phyloP scores from a whole-genome alignment of 2,113 vertebrate genomes.

The Lampris megalopsis region DNA sequence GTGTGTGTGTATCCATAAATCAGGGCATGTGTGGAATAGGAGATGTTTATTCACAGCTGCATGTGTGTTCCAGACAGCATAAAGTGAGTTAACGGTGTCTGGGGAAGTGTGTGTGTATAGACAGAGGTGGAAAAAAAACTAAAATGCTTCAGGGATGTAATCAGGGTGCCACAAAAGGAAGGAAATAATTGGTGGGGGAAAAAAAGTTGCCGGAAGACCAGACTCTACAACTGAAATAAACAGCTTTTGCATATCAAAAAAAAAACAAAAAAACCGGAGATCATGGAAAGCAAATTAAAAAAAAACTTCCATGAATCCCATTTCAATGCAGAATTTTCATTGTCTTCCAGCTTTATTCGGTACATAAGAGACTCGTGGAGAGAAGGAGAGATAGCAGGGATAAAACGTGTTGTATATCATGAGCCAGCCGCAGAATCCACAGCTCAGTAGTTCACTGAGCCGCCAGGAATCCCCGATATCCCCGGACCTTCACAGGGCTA shows the following conservation, averaged over 20 bases:
- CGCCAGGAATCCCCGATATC: neutral
- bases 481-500: too few relatives aligned
- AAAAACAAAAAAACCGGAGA: neutral
- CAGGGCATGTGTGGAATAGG: slow-evolving; percentile 31
- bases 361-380: neutral
- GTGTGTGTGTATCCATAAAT: slow-evolving; percentile 59
- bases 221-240: neutral
- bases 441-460: neutral
- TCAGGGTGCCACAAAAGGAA: neutral
- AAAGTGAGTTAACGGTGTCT: slow-evolving; percentile 64
- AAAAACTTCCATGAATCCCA: neutral
- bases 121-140: slow-evolving; percentile 4
- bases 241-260: neutral
- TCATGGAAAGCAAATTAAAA: neutral
- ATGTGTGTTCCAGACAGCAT: slow-evolving; percentile 74
- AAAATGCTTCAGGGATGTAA: neutral
- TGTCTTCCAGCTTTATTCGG: neutral
- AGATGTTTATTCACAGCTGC: slow-evolving; percentile 63
- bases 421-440: too few relatives aligned
- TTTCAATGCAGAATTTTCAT: neutral
- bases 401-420: neutral
- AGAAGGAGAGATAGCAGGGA: neutral
- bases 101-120: slow-evolving; percentile 50
- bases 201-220: neutral
- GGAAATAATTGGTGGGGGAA: too few relatives aligned